phyloP scores from a whole-genome alignment of 1,140 invertebrate species.

The Latrodectus geometricus region DNA sequence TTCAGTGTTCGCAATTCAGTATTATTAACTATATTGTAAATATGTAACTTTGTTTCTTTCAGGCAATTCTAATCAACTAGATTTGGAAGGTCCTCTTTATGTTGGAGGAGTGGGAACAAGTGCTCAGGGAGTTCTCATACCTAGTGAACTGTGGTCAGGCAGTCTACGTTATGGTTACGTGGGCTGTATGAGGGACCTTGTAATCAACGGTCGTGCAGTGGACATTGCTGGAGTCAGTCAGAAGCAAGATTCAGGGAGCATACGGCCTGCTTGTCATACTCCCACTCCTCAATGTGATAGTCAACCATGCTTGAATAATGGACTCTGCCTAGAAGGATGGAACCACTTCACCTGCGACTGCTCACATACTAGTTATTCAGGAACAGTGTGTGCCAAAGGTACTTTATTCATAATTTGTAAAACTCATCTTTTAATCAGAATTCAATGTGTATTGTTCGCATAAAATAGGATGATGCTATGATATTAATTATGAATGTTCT shows the following conservation, averaged over 20 bases:
- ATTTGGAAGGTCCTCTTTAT: constrained; percentile 89
- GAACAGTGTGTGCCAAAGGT: constrained; percentile 92
- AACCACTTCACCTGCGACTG: constrained; percentile 97
- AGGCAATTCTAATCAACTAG: constrained; percentile 87
- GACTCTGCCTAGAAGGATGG: constrained; percentile 92
- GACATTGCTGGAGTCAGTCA: constrained; percentile 90
- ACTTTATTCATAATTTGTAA: neutral
- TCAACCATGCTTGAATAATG: constrained; percentile 90
- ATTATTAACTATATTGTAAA: constrained; percentile 14
- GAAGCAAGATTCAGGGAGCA: constrained; percentile 91
- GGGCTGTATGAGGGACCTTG: constrained; percentile 93
- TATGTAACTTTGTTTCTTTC: constrained; percentile 64
- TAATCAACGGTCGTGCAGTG: constrained; percentile 90
- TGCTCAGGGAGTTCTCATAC: constrained; percentile 74
- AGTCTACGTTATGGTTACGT: constrained; percentile 90
- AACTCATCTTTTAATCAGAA: neutral
- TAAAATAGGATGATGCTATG: too few species aligned
- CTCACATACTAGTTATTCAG: constrained; percentile 86
- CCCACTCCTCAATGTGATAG: constrained; percentile 84
- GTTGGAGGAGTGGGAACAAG: constrained; percentile 83
- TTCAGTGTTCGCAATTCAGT: neutral
- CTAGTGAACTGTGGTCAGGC: constrained; percentile 91
- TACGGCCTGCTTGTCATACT: constrained; percentile 85
- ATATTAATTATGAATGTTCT: too few species aligned
- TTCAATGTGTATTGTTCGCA: too few species aligned